Evolutionary conservation across 1,140 invertebrate genomes (phyloP), one percentile per base, ranked within the genome.

Genomic region (Drosophila orosa): DNA sequence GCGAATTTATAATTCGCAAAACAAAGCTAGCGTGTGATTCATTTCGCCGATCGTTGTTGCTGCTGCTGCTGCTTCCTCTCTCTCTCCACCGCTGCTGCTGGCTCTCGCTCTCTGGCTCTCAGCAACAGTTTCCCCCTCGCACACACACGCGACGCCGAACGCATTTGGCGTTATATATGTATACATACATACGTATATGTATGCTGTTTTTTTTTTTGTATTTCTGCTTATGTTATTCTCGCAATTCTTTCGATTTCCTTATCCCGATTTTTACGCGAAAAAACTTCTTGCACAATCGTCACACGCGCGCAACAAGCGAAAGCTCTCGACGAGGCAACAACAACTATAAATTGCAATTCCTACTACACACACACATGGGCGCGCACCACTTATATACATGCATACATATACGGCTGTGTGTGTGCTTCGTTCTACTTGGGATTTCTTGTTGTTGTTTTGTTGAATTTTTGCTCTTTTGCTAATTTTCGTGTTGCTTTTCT

Each of bases 231-330:
- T 47, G 56, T 60, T 76, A 45, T 65, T 87, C 50, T 82, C 52
- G 55, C 79, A 74, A 69, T 69, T 69, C 63, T 69, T 40, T 54
- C 33, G 29, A 58, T 71, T 72, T 72, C 68, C 66, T 71, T 55
- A 71, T 58, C 67, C 29, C 29, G 31, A 69, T 69, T 69, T 69
- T 55, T 35, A 55, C 47, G 54, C 63, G 42, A 60, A 61, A 77
- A 68, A 73, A 78, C 73, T 84, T 84, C 80, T 84, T 84, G 80
- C 73, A 78, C 74, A 80, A 78, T 75, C 59, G 60, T 75, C 77
- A 63, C 78, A 78, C 84, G 78, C 83, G 79, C 83, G 83, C 83
- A 87, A 87, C 83, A 87, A 87, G 84, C 83, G 79, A 87, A 87
- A 87, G 83, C 83, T 86, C 75, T 87, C 71, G 45, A 56, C 71